phyloP scores from a whole-genome alignment of 2,888 invertebrate genomes.

The Meta bourneti region DNA sequence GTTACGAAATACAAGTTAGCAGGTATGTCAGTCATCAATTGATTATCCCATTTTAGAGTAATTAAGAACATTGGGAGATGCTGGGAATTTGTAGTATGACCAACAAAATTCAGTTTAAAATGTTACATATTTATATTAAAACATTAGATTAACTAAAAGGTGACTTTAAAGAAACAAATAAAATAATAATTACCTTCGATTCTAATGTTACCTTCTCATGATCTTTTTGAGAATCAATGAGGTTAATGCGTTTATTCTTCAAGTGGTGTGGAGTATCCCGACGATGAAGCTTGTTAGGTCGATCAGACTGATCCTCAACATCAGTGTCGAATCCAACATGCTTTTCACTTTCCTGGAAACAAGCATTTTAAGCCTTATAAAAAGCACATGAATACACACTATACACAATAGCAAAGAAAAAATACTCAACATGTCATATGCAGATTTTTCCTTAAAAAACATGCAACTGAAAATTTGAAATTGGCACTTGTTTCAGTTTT shows the following conservation, averaged over 20 bases:
- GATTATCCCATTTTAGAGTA: too few relatives aligned
- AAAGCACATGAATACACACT: neutral
- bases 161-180: neutral
- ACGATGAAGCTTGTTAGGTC: slow-evolving; percentile 88
- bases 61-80: too few relatives aligned
- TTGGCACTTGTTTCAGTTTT: too few relatives aligned
- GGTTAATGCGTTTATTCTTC: slow-evolving; percentile 96
- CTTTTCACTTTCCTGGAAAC: slow-evolving; percentile 83
- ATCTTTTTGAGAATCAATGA: slow-evolving; percentile 83
- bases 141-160: too few relatives aligned
- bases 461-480: too few relatives aligned
- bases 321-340: slow-evolving; percentile 86
- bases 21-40: too few relatives aligned
- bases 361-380: neutral
- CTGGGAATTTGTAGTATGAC: too few relatives aligned
- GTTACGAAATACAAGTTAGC: too few relatives aligned
- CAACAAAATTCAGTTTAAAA: too few relatives aligned
- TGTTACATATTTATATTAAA: too few relatives aligned
- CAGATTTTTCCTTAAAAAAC: too few relatives aligned
- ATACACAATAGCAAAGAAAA: neutral
- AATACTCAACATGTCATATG: neutral
- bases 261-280: slow-evolving; percentile 99
- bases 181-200: slow-evolving; percentile 49
- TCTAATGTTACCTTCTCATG: slow-evolving; percentile 85
- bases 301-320: slow-evolving; percentile 80